Percentiles rank a stretch among this genome's conserved stretches.
Evolutionary conservation across 2,888 invertebrate genomes (phyloP).

Genomic region (Harpagoxenus sublaevis): DNA sequence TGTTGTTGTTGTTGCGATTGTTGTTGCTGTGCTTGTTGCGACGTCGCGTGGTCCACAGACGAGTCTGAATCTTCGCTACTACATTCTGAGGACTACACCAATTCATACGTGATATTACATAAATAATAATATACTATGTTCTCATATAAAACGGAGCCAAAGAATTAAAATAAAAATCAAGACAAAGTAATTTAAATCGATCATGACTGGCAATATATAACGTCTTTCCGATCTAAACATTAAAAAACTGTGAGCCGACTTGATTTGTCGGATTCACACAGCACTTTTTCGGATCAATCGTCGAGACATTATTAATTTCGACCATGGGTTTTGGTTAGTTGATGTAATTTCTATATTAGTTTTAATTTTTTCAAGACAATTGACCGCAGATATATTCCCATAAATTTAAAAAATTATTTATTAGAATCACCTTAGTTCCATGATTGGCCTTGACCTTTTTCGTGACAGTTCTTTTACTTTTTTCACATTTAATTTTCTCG

Average conservation of each 20-base stretch:
- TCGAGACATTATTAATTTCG: too few relatives aligned
- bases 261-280: too few relatives aligned
- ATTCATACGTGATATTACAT: not conserved
- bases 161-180: not conserved
- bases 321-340: too few relatives aligned
- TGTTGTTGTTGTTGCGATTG: slow-evolving; percentile 68
- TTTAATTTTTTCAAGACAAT: not conserved
- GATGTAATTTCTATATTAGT: too few relatives aligned
- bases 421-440: slow-evolving; percentile 76
- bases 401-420: not conserved
- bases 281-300: too few relatives aligned
- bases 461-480: slow-evolving; percentile 73
- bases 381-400: not conserved
- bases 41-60: slow-evolving; percentile 73
- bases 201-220: too few relatives aligned
- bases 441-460: slow-evolving; percentile 81
- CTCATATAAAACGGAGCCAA: not conserved
- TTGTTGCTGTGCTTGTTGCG: slow-evolving; percentile 63
- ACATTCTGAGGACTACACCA: slow-evolving; percentile 79
- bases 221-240: too few relatives aligned
- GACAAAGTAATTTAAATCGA: too few relatives aligned
- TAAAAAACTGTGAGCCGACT: too few relatives aligned
- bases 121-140: not conserved
- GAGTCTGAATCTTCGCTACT: slow-evolving; percentile 84
- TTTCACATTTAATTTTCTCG: slow-evolving; percentile 82